Base-by-base conservation (phyloP, 2,797 vertebrate species). In the Acestrorhynchus altus region DNA sequence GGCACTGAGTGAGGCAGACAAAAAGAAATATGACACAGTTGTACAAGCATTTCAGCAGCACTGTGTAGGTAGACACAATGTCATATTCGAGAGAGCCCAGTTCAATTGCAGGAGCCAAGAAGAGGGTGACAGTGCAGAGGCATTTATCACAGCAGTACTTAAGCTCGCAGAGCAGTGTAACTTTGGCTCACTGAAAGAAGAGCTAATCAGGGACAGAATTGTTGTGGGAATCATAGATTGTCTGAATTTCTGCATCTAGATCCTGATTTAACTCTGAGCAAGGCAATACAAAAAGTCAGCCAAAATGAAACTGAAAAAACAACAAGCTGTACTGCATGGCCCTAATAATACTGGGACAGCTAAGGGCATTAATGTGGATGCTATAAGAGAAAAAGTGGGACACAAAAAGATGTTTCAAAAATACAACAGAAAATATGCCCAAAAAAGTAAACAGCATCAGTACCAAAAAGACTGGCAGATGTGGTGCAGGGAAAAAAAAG, bases 21-120 rank as follows among this genome's bases (percentile, higher is more conserved):
- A n/a, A n/a, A n/a, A n/a, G n/a, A n/a, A n/a, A n/a, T n/a, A n/a
- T n/a, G n/a, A n/a, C n/a, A n/a, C 76, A 0, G 80, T 83, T 15
- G 81, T 77, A 82, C 4, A 42, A 52, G 73, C 71, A 78, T n/a
- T n/a, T n/a, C n/a, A n/a, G 0, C 59, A 78, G 15, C 70, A 72
- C 57, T 78, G 47, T 12, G 9, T 76, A 0, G 60, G 76, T 20
- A 77, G 77, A 57, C 24, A 79, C 11, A 78, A 77, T 5, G 7
- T 76, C 0, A 82, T 86, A 4, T 83, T 75, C 66, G 70, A 87
- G 46, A 83, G 77, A 75, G 77, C 81, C 20, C 74, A 82, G 69
- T 83, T 84, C 1, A 84, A 82, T 4, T 12, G 0, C 0, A 80
- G 83, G 76, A 0, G 47, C 18, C 73, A 84, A 2, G 47, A 78